phyloP scores from a whole-genome alignment of 92 coral and sea anemone species.

The Zoanthus solanderi region DNA sequence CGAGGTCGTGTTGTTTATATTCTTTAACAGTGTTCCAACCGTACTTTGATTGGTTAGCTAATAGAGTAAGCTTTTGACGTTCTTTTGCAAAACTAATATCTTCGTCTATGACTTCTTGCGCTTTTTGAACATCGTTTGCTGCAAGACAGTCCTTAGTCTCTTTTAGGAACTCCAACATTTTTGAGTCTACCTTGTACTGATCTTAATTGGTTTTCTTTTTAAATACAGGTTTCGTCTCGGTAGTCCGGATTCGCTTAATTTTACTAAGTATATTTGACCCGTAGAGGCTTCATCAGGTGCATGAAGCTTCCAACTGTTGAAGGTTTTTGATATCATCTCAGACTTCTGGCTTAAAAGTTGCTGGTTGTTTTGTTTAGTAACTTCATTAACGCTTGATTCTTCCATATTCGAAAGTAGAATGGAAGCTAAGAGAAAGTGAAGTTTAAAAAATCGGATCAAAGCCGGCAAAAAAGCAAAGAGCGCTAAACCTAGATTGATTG shows the following conservation, averaged over 20 bases:
- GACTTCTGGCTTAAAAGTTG: slow-evolving; percentile 22
- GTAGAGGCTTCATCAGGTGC: slow-evolving; percentile 7
- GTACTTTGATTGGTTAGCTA: background rate
- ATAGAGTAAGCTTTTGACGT: background rate
- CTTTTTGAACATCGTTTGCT: slow-evolving; percentile 27
- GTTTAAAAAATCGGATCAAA: background rate
- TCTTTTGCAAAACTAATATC: background rate
- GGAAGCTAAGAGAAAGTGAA: background rate
- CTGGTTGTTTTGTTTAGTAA: slow-evolving; percentile 2
- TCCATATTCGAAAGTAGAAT: background rate
- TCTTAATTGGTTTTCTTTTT: slow-evolving; percentile 28
- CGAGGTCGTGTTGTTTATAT: too few species aligned
- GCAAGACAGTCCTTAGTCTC: slow-evolving; percentile 52
- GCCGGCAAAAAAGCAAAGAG: background rate
- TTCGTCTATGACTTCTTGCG: slow-evolving; percentile 29
- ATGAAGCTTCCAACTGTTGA: background rate
- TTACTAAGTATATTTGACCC: slow-evolving; percentile 19
- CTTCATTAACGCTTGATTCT: background rate
- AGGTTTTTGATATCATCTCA: background rate
- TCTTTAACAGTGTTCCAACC: too few species aligned
- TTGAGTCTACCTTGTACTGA: slow-evolving; percentile 16
- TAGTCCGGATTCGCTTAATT: slow-evolving; percentile 25
- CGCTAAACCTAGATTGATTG: slow-evolving; percentile 17
- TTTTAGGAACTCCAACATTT: slow-evolving; percentile 44
- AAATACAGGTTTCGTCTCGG: slow-evolving; percentile 40